Base-by-base conservation (phyloP, 2,797 vertebrate species). In the Phyllotis vaccarum region DNA sequence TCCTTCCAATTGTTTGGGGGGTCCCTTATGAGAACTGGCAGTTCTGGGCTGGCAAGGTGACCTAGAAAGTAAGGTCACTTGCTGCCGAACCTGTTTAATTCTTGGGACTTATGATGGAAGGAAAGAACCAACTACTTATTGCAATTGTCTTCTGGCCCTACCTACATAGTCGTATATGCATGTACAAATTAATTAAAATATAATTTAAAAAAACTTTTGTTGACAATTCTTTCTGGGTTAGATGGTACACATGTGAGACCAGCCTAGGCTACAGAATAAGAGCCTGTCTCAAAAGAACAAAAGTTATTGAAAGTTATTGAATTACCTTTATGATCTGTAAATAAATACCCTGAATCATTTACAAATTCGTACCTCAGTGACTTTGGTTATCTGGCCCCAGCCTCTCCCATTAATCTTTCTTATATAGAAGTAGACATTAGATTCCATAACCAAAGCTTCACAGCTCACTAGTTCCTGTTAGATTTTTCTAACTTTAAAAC, bases 401-500 rank as follows among this genome's bases (percentile, higher is more conserved):
- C 66, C 66, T 74, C n/a, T 80, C 62, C 83, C 14, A 13, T 80
- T 49, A 89, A 49, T 91, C 19, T 16, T 82, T 86, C 49, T 95
- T 91, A 14, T 90, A 40, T 74, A 93, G 75, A 91, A 27, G 76
- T 31, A 78, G 66, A 91, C 29, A 37, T 83, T 91, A 89, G 81
- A 83, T 91, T 70, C 24, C 46, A 43, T 93, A 81, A 62, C 76
- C 89, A 68, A 82, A 94, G 27, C 89, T 62, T 5, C 68, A 93
- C 21, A 76, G 54, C 52, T 94, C n/a, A 70, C 86, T 87, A 85
- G 80, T 92, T 95, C 54, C 62, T 94, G 27, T 66, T 43, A n/a
- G 85, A 21, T 43, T 5, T 60, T 14, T 75, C 43, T 91, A 62
- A 60, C 87, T 87, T 89, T 52, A 78, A 68, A 90, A 40, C 27